phyloP scores from a whole-genome alignment of 2,797 vertebrate genomes.

The Enteromius unitaeniatus region DNA sequence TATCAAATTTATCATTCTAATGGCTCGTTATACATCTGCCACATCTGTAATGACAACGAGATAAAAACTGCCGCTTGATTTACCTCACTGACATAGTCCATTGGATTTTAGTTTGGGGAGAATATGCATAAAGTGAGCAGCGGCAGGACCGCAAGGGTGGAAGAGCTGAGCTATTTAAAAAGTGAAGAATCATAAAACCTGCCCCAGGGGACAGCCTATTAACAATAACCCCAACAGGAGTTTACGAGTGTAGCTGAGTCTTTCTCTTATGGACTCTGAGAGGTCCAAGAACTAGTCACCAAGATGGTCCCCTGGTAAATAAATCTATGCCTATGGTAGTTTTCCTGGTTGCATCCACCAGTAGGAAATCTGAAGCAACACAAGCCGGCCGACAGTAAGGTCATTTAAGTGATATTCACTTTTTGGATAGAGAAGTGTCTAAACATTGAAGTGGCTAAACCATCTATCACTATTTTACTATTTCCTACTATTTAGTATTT shows the following conservation, averaged over 20 bases:
- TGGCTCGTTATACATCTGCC: slow-evolving; percentile 77
- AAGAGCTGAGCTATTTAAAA: slow-evolving; percentile 68
- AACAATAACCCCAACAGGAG: slow-evolving; percentile 70
- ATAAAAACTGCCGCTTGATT: slow-evolving; percentile 74
- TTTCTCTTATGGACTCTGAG: slow-evolving; percentile 43
- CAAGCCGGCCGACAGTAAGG: neutral
- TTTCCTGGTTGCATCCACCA: neutral
- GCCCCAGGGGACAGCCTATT: slow-evolving; percentile 67
- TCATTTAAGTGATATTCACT: neutral
- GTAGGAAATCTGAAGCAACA: neutral
- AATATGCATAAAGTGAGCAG: slow-evolving; percentile 56
- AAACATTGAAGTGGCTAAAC: too few relatives aligned
- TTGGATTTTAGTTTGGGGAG: slow-evolving; percentile 72
- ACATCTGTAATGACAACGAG: slow-evolving; percentile 67
- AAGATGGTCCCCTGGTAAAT: neutral
- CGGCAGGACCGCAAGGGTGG: slow-evolving; percentile 57
- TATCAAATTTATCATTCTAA: slow-evolving; percentile 72
- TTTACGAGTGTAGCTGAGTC: slow-evolving; percentile 67
- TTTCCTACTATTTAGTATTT: neutral
- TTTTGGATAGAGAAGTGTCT: neutral
- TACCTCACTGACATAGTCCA: slow-evolving; percentile 72
- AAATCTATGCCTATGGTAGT: neutral
- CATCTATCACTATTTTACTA: neutral
- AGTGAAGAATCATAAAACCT: slow-evolving; percentile 71
- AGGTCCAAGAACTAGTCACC: slow-evolving; percentile 9